Percentiles rank a stretch among this genome's conserved stretches.
Conservation (phyloP, 2,888 invertebrate species). For the Drosophila merina region DNA sequence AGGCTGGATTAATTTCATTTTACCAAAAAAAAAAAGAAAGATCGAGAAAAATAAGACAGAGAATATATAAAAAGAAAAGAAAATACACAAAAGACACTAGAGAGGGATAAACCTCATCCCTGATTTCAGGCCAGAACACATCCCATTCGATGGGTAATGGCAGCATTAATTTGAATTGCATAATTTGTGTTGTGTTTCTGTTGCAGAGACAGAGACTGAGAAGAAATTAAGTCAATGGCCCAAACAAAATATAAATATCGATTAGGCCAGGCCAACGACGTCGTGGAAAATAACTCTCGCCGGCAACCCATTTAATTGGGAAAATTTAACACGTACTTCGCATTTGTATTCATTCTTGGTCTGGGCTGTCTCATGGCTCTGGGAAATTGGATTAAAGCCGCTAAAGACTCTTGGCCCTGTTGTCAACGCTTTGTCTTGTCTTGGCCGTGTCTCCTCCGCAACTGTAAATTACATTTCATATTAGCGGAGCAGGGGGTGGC, state of each 20-base stretch:
- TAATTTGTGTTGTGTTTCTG: conserved; percentile 67
- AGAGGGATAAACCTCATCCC: conserved; percentile 11
- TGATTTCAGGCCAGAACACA: conserved; percentile 13
- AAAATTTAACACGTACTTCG: conserved; percentile 82
- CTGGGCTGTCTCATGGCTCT: conserved; percentile 56
- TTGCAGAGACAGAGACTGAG: conserved; percentile 46
- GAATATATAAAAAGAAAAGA: conserved; percentile 13
- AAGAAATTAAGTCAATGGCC: conserved; percentile 75
- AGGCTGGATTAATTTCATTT: conserved; percentile 81
- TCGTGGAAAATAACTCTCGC: conserved; percentile 39
- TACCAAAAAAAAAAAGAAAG: conserved; percentile 5
- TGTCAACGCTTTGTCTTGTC: conserved; percentile 21
- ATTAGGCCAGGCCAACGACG: conserved; percentile 53
- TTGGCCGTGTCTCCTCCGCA: conserved; percentile 41
- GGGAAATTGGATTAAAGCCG: conserved; percentile 76
- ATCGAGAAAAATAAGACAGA: too few species aligned
- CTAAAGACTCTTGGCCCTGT: conserved; percentile 59
- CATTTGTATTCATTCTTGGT: conserved; percentile 81
- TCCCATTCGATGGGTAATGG: conserved; percentile 53
- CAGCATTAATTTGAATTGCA: conserved; percentile 77
- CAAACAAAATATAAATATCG: conserved; percentile 75
- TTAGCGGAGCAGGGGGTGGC: conserved; percentile 21
- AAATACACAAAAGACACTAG: conserved; percentile 16
- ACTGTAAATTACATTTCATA: conserved; percentile 74
- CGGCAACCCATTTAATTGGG: conserved; percentile 81